These are phyloP conservation scores for Heliconius eleuchia DNA, from an alignment of 1,140 invertebrate genomes.

Conservation along the genomic window DNA sequence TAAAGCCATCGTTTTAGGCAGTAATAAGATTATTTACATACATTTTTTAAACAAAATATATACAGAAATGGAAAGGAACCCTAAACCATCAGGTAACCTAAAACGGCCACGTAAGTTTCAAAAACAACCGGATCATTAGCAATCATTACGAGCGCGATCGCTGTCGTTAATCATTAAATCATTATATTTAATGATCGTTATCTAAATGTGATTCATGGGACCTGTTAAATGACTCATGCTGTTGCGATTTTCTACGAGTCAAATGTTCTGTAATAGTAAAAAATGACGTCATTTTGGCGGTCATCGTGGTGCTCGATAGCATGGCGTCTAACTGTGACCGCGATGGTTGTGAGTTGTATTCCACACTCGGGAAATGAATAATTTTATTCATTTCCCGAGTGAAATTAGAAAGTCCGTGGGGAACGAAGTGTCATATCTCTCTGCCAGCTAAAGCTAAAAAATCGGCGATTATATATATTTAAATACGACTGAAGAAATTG, in stretches of 20 bases:
- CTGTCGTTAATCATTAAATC: slow-evolving; percentile 66
- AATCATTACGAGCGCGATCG: slow-evolving; percentile 62
- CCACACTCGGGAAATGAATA: no score
- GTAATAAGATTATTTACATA: no score
- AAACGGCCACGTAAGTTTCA: slow-evolving; percentile 30
- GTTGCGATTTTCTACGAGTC: background rate
- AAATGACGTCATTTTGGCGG: background rate
- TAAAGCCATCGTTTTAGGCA: no score
- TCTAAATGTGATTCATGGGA: slow-evolving; percentile 31
- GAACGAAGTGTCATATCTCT: background rate
- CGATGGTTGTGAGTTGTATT: no score
- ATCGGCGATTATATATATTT: no score
- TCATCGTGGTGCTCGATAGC: no score
- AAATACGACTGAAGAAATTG: no score
- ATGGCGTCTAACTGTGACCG: no score
- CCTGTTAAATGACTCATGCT: slow-evolving; percentile 29
- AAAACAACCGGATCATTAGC: slow-evolving; percentile 67
- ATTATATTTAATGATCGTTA: slow-evolving; percentile 58
- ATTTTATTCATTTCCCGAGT: no score
- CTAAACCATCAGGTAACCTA: slow-evolving; percentile 1
- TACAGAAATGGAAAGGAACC: background rate
- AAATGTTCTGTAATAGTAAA: background rate
- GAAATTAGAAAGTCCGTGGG: background rate
- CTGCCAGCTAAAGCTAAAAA: background rate
- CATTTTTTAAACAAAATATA: no score